These are phyloP conservation scores for Triplophysa rosa DNA, from an alignment of 2,113 vertebrate genomes.

Conservation along the genomic window DNA sequence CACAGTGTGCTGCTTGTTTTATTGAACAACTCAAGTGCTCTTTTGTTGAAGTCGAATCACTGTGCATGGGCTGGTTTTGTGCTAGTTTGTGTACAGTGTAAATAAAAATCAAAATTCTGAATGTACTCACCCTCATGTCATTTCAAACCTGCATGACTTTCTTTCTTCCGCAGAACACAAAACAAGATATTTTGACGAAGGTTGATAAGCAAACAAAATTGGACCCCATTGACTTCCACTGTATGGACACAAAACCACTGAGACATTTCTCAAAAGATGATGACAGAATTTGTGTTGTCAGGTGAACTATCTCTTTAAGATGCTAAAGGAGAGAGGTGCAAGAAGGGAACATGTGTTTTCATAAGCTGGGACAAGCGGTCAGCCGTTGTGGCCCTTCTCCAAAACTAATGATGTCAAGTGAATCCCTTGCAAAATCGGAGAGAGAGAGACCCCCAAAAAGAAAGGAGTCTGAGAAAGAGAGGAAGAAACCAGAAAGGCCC, in stretches of 20 bases:
- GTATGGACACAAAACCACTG: too few species aligned
- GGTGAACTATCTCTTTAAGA: neutral
- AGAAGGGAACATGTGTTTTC: slow-evolving; percentile 70
- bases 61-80: slow-evolving; percentile 28
- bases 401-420: slow-evolving; percentile 81
- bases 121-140: too few species aligned
- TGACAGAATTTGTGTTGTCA: too few species aligned
- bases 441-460: slow-evolving; percentile 57
- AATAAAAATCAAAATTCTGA: too few species aligned
- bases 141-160: too few species aligned
- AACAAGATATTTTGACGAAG: too few species aligned
- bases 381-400: slow-evolving; percentile 73
- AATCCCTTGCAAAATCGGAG: slow-evolving; percentile 73
- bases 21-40: slow-evolving; percentile 43
- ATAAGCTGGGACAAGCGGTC: slow-evolving; percentile 73
- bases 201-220: too few species aligned
- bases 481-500: slow-evolving; percentile 12
- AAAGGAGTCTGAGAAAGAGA: neutral
- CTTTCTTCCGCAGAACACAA: too few species aligned
- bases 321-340: slow-evolving; percentile 29
- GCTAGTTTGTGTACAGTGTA: neutral
- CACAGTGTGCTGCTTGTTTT: slow-evolving; percentile 52
- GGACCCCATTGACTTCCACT: too few species aligned
- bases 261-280: too few species aligned
- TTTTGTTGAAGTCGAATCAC: slow-evolving; percentile 42